Evolutionary conservation across 1,140 invertebrate genomes (phyloP), one percentile per base, ranked within the genome.

Genomic region (Glossosoma conforme): DNA sequence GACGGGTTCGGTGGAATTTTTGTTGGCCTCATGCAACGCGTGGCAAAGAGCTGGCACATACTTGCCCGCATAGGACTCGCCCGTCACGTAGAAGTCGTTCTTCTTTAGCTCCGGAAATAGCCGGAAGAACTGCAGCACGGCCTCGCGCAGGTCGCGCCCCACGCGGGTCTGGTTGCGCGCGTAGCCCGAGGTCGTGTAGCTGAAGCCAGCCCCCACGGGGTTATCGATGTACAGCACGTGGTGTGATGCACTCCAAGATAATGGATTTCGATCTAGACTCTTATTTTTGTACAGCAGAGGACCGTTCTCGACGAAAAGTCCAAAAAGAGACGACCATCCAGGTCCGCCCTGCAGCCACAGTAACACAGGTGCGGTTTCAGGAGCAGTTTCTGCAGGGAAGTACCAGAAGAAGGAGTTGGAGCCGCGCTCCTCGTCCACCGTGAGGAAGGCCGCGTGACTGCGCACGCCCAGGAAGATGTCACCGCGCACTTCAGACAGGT

Each of bases 1-100:
- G 2, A 85, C 80, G 50, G 80, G 81, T 5, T 73, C 56, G 42
- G 75, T 63, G 6, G 81, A 74, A 25, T 54, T 55, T 42, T 53
- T 69, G 59, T 67, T 78, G 32, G 71, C 80, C 28, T 77, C 74
- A 62, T 91, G 83, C 38, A 93, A 91, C 13, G 83, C 82, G 62
- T 88, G 80, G 0, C 81, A 80, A 11, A 90, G 64, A 0, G 86
- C 82, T n/a, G 89, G 89, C 0, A 91, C 82, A 74, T 91, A 91
- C 63, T 86, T 86, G 2, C 90, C 90, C 9, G 79, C 91, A 68
- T 93, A 94, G 10, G 89, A 93, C 70, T 94, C 90, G 1, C 91
- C 91, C 2, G 85, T 85, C 0, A 93, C 79, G 70, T 80, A 91
- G 59, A 91, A 89, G 24, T 82, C 79, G 52, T 81, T 84, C 0